These are phyloP conservation scores for Malaclemys terrapin DNA, from an alignment of 2,113 vertebrate species.

Conservation along the genomic window DNA sequence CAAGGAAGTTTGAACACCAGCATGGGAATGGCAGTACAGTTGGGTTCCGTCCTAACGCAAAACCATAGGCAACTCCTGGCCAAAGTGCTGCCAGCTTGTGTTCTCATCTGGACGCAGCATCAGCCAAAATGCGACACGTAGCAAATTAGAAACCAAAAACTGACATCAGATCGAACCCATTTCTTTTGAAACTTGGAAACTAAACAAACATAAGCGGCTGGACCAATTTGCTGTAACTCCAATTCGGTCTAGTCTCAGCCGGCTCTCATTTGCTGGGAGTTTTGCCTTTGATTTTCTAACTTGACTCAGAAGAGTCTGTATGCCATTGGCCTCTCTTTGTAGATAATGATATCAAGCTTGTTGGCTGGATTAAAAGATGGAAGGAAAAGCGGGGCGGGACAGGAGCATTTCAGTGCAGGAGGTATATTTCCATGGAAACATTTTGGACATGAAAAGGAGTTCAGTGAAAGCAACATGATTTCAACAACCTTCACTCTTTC, in stretches of 20 bases:
- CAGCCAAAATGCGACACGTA: background rate
- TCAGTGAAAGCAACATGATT: slow-evolving; percentile 63
- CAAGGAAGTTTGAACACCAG: background rate
- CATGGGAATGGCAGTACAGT: background rate
- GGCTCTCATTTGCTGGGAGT: slow-evolving; percentile 56
- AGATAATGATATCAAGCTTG: slow-evolving; percentile 77
- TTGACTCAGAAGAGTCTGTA: slow-evolving; percentile 40
- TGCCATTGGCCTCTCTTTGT: slow-evolving; percentile 35
- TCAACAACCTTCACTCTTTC: slow-evolving; percentile 6
- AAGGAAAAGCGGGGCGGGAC: slow-evolving; percentile 44
- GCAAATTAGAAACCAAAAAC: background rate
- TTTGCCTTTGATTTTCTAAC: slow-evolving; percentile 69
- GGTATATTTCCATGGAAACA: slow-evolving; percentile 68
- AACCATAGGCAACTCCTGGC: background rate
- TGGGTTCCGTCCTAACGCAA: background rate
- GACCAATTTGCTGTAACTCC: background rate
- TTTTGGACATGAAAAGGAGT: slow-evolving; percentile 59
- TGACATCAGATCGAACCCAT: background rate
- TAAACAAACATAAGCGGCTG: background rate
- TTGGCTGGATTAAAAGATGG: slow-evolving; percentile 61
- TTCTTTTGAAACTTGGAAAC: slow-evolving; percentile 31
- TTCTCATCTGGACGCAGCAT: background rate
- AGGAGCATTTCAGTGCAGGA: slow-evolving; percentile 4
- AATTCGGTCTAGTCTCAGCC: background rate
- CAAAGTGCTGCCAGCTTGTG: background rate